Percentiles rank a stretch among this genome's conserved stretches.
phyloP scores from a whole-genome alignment of 2,888 invertebrate genomes.

The Sicus ferrugineus region DNA sequence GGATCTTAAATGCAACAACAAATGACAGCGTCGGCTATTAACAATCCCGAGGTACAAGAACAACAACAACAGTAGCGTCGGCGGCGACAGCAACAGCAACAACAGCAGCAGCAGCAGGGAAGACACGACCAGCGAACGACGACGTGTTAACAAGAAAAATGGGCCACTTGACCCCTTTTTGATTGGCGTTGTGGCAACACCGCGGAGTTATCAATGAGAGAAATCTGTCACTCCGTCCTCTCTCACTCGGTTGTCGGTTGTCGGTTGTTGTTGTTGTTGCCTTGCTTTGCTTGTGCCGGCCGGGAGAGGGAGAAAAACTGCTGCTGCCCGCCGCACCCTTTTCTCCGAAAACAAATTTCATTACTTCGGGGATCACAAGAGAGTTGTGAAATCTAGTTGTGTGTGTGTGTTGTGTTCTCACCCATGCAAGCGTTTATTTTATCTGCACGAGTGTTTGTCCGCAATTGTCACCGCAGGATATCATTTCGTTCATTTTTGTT shows the following conservation, averaged over 20 bases:
- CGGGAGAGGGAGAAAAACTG: background rate
- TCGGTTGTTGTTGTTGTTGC: slow-evolving; percentile 16
- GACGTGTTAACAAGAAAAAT: background rate
- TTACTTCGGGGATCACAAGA: no score
- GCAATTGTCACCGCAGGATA: slow-evolving; percentile 22
- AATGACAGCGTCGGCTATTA: background rate
- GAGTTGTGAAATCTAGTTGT: no score
- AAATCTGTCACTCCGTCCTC: background rate
- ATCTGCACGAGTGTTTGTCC: background rate
- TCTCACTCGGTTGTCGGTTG: background rate
- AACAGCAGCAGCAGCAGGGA: background rate
- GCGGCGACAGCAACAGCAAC: background rate
- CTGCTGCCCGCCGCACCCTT: background rate
- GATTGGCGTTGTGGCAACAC: no score
- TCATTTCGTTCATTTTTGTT: background rate
- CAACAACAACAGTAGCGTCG: background rate
- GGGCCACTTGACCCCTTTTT: background rate
- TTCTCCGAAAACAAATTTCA: background rate
- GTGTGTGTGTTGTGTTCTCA: background rate
- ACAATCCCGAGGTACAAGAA: background rate
- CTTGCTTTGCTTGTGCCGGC: background rate
- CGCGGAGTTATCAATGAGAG: slow-evolving; percentile 13
- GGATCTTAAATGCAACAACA: no score
- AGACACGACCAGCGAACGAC: no score
- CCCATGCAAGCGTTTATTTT: no score